Evolutionary conservation across 2,888 invertebrate genomes (phyloP), one percentile per base, ranked within the genome.

Genomic region (Drosophila anomelani): DNA sequence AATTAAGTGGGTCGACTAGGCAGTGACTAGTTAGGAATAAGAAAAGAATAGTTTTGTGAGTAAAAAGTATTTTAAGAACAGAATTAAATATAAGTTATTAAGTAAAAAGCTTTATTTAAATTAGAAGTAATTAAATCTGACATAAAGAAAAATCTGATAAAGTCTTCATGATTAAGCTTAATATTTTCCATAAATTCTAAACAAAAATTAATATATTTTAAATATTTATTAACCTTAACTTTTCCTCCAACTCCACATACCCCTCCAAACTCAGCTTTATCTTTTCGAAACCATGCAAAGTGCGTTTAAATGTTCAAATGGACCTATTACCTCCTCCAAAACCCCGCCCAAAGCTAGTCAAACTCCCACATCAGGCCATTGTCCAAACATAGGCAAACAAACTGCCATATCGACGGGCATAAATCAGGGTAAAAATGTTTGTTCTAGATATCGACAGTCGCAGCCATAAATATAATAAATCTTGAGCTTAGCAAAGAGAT

Each of bases 301-400:
- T 82, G 81, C 81, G 81, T 82, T 82, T 75, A 72, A 87, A 71
- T 82, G 81, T 87, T 79, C 58, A 71, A 59, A 59, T 41, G 43
- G 63, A 76, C 55, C 69, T 62, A 51, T 20, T 56, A 41, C 39
- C 20, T 20, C 29, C 54, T 60, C 26, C 34, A n/a, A 9, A 32
- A 63, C 44, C 60, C 61, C 36, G 38, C 39, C 47, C 39, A n/a
- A 38, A 60, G n/a, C 34, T 6, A 29, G 4, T 15, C 8, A 20
- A 12, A 38, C 63, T 34, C 44, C 66, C 61, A 64, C 55, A 61
- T 59, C 10, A 51, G 70, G 51, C 69, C 72, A 85, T 85, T 85
- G 85, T 89, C 86, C 80, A 85, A 89, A 85, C 80, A 89, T 89
- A 89, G 76, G 80, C 83, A 79, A 72, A 72, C 73, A 77, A 77